phyloP scores from a whole-genome alignment of 1,140 invertebrate genomes.

The Bombus fervidus region DNA sequence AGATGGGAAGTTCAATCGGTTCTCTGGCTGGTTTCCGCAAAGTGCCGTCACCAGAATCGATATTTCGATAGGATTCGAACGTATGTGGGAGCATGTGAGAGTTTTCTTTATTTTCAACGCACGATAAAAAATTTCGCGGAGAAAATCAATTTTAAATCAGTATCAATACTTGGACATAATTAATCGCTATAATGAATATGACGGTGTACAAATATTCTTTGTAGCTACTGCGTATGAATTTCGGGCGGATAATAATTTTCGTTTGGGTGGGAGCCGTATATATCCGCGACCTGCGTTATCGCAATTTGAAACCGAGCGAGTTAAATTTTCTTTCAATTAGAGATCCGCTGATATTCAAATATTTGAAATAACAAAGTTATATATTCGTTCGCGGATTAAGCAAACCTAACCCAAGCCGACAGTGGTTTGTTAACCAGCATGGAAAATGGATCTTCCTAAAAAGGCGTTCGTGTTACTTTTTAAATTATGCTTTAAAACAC shows the following conservation, averaged over 20 bases:
- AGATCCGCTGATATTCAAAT: not conserved
- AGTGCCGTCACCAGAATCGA: conserved; percentile 13
- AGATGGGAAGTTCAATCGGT: conserved; percentile 12
- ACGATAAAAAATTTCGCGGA: not conserved
- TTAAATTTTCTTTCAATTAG: conserved; percentile 22
- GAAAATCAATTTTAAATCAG: not conserved
- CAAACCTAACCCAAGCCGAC: not conserved
- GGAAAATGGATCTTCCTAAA: not conserved
- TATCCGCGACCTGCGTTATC: not conserved
- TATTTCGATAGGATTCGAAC: not conserved
- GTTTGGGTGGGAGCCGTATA: not conserved
- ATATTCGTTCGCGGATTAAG: not conserved
- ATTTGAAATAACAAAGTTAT: not conserved
- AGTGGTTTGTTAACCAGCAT: no score
- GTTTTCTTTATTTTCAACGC: not conserved
- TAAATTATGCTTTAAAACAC: conserved; percentile 7
- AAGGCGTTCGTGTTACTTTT: not conserved
- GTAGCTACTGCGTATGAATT: not conserved
- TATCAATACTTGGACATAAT: no score
- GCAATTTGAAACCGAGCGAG: not conserved
- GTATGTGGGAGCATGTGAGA: not conserved
- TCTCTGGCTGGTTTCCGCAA: not conserved
- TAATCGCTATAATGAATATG: not conserved
- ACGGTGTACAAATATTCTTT: not conserved
- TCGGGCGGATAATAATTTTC: not conserved